These are phyloP conservation scores for Atherinosoma microstoma DNA, from an alignment of 2,797 vertebrate species.

Conservation along the genomic window DNA sequence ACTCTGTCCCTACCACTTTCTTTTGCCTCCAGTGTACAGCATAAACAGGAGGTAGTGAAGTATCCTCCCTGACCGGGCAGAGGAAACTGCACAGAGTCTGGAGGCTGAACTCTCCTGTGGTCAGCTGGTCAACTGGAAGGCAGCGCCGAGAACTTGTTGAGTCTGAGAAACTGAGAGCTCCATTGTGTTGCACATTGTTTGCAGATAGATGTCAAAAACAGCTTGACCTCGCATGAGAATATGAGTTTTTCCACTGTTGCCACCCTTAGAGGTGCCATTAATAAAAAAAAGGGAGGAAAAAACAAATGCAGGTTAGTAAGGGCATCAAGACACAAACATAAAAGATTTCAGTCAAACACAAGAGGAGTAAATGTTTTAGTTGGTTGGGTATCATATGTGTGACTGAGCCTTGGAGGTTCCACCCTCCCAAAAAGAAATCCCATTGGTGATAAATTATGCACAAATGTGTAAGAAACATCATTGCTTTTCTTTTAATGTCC, in stretches of 20 bases:
- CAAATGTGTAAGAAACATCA: constrained; percentile 25
- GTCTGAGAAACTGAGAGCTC: constrained; percentile 44
- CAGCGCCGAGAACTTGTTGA: constrained; percentile 29
- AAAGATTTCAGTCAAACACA: constrained; percentile 25
- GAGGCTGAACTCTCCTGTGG: constrained; percentile 62
- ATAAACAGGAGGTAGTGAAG: constrained; percentile 76
- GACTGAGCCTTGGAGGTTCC: constrained; percentile 14
- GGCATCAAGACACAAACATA: constrained; percentile 49
- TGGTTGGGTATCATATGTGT: constrained; percentile 7
- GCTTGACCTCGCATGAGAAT: constrained; percentile 30
- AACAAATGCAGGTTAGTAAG: not conserved
- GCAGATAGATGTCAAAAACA: constrained; percentile 46
- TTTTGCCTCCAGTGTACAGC: constrained; percentile 39
- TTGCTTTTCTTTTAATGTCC: constrained; percentile 26
- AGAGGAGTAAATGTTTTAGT: constrained; percentile 21
- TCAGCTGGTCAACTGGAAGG: constrained; percentile 57
- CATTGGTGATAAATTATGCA: constrained; percentile 34
- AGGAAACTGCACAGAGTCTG: constrained; percentile 69
- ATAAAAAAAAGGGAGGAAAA: constrained; percentile 34
- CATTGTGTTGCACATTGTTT: constrained; percentile 64
- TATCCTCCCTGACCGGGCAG: constrained; percentile 50
- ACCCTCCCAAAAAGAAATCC: not conserved
- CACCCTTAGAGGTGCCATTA: constrained; percentile 16
- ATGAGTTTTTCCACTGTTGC: constrained; percentile 26
- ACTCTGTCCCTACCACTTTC: constrained; percentile 57